Evolutionary conservation across 2,797 vertebrate genomes (phyloP).

Genomic region (Echiichthys vipera): DNA sequence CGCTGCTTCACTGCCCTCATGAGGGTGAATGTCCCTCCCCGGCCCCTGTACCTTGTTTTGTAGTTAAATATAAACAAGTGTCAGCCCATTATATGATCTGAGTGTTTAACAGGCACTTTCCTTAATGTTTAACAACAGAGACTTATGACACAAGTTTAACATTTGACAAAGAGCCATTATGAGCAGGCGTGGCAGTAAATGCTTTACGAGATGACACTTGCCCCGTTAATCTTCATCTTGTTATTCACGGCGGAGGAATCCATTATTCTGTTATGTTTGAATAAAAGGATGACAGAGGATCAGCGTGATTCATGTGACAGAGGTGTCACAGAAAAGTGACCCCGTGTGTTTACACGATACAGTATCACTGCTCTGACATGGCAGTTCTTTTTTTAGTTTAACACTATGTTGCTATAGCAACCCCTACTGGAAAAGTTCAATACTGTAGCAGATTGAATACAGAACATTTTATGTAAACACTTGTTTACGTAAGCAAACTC

Average conservation of each 20-base stretch:
- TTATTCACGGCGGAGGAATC: conserved; percentile 27
- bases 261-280: conserved; percentile 18
- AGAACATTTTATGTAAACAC: neutral
- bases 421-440: neutral
- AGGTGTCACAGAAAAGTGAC: neutral
- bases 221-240: conserved; percentile 38
- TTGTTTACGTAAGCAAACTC: too few relatives aligned
- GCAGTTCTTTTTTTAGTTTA: neutral
- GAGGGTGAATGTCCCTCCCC: conserved; percentile 13
- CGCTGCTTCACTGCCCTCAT: conserved; percentile 10
- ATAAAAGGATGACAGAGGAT: conserved; percentile 10
- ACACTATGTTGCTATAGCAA: neutral
- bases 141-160: conserved; percentile 22
- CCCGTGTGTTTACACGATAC: neutral
- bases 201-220: conserved; percentile 13
- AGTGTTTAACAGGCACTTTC: neutral
- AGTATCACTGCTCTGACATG: too few relatives aligned
- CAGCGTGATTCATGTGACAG: neutral
- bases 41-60: conserved; percentile 18
- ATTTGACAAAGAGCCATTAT: conserved; percentile 27
- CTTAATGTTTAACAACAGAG: conserved; percentile 1
- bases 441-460: neutral
- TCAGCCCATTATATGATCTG: conserved; percentile 10
- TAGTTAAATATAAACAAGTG: conserved; percentile 18
- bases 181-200: neutral